Evolutionary conservation across 1,140 invertebrate genomes (phyloP).

Genomic region (Rhagoletis pomonella): DNA sequence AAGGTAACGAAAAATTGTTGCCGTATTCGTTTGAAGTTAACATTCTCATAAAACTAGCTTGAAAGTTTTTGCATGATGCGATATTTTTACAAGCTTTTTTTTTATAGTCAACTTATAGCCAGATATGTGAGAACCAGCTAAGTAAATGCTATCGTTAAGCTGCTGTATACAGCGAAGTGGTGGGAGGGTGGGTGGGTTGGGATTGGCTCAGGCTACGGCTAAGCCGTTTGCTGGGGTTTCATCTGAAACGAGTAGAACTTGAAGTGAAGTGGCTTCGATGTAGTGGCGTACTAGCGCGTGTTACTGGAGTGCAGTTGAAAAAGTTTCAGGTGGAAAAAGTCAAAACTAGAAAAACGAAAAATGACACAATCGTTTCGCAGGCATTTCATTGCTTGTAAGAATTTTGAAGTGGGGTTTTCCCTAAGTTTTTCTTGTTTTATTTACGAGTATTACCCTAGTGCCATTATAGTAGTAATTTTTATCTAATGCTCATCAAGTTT

Average conservation of each 20-base stretch:
- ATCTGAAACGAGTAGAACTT: slow-evolving; percentile 2
- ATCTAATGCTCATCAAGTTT: no score
- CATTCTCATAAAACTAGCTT: neutral
- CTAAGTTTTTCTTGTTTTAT: no score
- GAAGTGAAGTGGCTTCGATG: neutral
- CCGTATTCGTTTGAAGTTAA: neutral
- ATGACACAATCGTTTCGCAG: no score
- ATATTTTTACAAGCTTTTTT: neutral
- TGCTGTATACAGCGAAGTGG: neutral
- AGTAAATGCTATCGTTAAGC: neutral
- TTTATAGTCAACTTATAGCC: neutral
- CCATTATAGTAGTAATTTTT: no score
- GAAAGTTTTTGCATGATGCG: neutral
- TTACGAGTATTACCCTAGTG: no score
- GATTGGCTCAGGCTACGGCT: no score
- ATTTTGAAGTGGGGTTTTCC: neutral
- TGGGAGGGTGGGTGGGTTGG: neutral
- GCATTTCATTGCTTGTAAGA: neutral
- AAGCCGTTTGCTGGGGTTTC: neutral
- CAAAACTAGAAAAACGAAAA: neutral
- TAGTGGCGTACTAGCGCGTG: neutral
- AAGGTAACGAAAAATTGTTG: neutral
- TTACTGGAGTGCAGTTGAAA: neutral
- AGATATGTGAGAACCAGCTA: neutral
- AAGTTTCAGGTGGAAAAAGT: neutral